phyloP scores from a whole-genome alignment of 2,888 invertebrate species.

The Tethea ocularis region DNA sequence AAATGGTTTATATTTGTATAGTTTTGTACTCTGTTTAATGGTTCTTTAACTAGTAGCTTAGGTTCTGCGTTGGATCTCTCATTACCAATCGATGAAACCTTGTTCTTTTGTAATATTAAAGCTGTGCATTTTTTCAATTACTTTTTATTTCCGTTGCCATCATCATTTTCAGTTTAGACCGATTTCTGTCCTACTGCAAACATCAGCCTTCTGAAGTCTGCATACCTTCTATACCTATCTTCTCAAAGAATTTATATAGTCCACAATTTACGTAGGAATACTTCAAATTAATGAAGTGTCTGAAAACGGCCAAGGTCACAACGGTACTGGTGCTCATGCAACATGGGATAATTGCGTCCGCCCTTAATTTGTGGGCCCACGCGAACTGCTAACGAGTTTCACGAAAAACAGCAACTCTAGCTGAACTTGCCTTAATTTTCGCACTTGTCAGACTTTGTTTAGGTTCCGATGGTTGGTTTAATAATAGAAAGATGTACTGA shows the following conservation, averaged over 20 bases:
- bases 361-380: conserved; percentile 5
- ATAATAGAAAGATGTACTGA: too few relatives aligned
- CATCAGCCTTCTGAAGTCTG: neutral
- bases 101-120: too few relatives aligned
- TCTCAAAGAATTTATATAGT: neutral
- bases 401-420: neutral
- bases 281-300: neutral
- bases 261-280: neutral
- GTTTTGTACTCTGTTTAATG: too few relatives aligned
- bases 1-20: too few relatives aligned
- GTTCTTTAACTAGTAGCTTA: too few relatives aligned
- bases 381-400: conserved; percentile 4
- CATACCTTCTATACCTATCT: neutral
- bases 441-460: neutral
- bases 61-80: too few relatives aligned
- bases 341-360: conserved; percentile 5
- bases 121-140: too few relatives aligned
- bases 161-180: neutral
- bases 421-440: neutral
- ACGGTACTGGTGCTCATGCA: neutral
- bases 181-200: neutral
- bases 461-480: neutral
- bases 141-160: too few relatives aligned
- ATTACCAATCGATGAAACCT: too few relatives aligned
- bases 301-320: neutral